Conservation (phyloP, 2,113 vertebrate species). For the Capricornis sumatraensis region DNA sequence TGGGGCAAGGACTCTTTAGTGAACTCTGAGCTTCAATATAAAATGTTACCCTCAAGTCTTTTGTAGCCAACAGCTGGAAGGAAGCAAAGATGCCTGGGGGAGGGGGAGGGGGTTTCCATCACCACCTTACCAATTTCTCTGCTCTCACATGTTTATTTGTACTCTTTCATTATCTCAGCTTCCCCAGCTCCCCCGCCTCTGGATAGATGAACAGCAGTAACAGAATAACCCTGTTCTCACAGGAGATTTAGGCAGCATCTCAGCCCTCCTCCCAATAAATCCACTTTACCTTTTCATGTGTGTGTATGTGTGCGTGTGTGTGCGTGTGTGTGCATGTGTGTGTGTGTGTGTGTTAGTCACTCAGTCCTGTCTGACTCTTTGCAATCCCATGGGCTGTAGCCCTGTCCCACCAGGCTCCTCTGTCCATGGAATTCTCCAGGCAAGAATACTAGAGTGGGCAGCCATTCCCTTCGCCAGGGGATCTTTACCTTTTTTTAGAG, state of each 20-base stretch:
- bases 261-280: too few species aligned
- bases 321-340: fast-evolving
- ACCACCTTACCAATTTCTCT: neutral
- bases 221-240: neutral
- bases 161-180: neutral
- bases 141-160: neutral
- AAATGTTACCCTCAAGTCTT: neutral
- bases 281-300: neutral
- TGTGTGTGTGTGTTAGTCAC: neutral
- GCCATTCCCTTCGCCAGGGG: neutral
- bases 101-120: neutral
- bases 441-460: neutral
- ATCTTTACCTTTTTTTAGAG: neutral
- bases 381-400: neutral
- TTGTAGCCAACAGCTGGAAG: neutral
- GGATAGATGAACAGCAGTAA: neutral
- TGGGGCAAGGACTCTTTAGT: neutral
- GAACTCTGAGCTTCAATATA: neutral
- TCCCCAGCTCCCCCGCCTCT: neutral
- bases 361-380: neutral
- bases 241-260: fast-evolving
- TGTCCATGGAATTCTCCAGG: neutral
- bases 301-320: neutral
- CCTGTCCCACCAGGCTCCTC: neutral
- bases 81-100: neutral